Percentiles rank a stretch among this genome's conserved stretches.
These are phyloP conservation scores for Rhopalosiphum maidis DNA, from an alignment of 1,140 invertebrate species.

Conservation along the genomic window DNA sequence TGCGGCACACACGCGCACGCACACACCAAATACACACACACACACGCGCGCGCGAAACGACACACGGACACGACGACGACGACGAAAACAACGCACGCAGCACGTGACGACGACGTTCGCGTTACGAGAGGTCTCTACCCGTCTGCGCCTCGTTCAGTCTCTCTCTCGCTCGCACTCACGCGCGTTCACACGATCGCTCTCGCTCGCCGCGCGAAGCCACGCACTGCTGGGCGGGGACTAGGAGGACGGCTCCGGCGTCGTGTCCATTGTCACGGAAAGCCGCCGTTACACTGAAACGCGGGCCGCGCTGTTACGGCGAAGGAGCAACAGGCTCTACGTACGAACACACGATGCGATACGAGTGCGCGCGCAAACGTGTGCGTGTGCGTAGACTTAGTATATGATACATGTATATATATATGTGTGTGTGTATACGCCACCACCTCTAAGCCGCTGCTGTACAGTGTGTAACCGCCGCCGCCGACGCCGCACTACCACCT, in stretches of 20 bases:
- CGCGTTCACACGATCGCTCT: background rate
- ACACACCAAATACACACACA: background rate
- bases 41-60: conserved; percentile 14
- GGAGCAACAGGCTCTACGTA: conserved; percentile 50
- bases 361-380: background rate
- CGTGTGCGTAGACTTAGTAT: background rate
- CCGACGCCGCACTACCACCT: conserved; percentile 26
- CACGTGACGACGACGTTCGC: background rate
- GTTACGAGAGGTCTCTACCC: background rate
- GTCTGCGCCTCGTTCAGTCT: background rate
- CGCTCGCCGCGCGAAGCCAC: background rate
- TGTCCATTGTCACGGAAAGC: conserved; percentile 54
- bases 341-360: background rate
- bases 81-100: conserved; percentile 2
- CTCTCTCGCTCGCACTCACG: too few relatives aligned
- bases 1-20: conserved; percentile 15
- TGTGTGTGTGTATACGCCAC: background rate
- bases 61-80: background rate
- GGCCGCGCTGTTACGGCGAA: conserved; percentile 22
- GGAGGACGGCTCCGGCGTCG: conserved; percentile 47
- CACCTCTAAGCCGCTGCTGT: background rate
- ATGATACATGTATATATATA: background rate
- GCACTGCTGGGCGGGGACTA: conserved; percentile 48
- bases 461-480: background rate
- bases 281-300: conserved; percentile 51